These are phyloP conservation scores for Origma solitaria DNA, from an alignment of 2,113 vertebrate species.

Conservation along the genomic window DNA sequence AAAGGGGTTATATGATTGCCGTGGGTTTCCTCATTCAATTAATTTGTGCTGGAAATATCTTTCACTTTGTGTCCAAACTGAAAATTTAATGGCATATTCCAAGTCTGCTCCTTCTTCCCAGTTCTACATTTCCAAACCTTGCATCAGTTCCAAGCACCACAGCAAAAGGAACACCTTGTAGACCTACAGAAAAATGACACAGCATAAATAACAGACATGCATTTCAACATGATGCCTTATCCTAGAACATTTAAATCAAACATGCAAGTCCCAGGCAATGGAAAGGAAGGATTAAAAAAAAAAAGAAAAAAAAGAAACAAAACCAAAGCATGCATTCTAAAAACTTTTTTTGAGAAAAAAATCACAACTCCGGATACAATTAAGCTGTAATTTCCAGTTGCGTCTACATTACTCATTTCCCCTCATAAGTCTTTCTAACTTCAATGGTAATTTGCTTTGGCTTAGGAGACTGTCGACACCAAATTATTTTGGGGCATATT, in stretches of 20 bases:
- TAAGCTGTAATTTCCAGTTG: background rate
- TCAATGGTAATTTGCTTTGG: background rate
- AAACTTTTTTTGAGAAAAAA: background rate
- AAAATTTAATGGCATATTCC: background rate
- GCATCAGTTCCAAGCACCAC: background rate
- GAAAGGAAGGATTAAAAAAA: background rate
- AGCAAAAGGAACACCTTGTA: background rate
- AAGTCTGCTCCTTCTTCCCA: background rate
- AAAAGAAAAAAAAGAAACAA: background rate
- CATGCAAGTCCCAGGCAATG: fast-evolving
- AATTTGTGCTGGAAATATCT: background rate
- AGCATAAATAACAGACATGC: background rate
- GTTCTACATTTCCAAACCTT: background rate
- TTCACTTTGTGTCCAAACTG: background rate
- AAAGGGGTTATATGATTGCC: background rate
- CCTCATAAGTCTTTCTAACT: background rate
- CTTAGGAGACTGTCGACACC: background rate
- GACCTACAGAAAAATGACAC: background rate
- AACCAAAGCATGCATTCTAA: background rate
- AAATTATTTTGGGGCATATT: background rate
- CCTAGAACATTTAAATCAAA: background rate
- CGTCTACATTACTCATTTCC: background rate
- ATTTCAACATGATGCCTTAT: background rate
- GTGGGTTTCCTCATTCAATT: background rate
- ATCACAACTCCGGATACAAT: background rate